Conservation (phyloP, 2,888 invertebrate genomes). For the Argyra leucocephala region DNA sequence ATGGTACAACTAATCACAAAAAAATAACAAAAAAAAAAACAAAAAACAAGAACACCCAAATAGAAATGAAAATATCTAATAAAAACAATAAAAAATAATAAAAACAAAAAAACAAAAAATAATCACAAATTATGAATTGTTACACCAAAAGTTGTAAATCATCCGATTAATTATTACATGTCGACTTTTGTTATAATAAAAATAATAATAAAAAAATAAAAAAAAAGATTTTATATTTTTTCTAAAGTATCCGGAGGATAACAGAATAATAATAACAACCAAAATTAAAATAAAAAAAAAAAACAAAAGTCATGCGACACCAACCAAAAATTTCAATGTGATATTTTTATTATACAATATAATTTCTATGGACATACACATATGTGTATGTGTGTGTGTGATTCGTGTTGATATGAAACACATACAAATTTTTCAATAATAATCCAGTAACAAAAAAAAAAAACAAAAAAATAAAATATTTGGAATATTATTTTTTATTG, state of each 20-base stretch:
- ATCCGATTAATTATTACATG: slow-evolving; percentile 33
- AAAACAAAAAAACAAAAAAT: not conserved
- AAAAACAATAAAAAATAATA: not conserved
- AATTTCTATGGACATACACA: too few relatives aligned
- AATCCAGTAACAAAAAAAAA: too few relatives aligned
- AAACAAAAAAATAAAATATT: too few relatives aligned
- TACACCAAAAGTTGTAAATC: slow-evolving; percentile 31
- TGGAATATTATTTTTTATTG: too few relatives aligned
- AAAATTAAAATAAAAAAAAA: not conserved
- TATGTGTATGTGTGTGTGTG: too few relatives aligned
- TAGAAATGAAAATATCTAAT: not conserved
- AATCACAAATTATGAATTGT: not conserved
- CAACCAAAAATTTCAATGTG: too few relatives aligned
- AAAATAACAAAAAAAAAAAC: too few relatives aligned
- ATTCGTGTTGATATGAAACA: too few relatives aligned
- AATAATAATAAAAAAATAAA: too few relatives aligned
- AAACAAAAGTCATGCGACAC: not conserved
- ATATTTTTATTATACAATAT: too few relatives aligned
- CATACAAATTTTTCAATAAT: too few relatives aligned
- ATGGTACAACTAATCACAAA: not conserved
- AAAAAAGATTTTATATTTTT: not conserved
- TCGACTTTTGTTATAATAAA: slow-evolving; percentile 11
- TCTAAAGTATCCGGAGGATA: not conserved
- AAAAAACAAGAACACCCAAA: too few relatives aligned
- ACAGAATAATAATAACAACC: not conserved